Base-by-base conservation (phyloP, 2,797 vertebrate genomes). In the Gymnodraco acuticeps region DNA sequence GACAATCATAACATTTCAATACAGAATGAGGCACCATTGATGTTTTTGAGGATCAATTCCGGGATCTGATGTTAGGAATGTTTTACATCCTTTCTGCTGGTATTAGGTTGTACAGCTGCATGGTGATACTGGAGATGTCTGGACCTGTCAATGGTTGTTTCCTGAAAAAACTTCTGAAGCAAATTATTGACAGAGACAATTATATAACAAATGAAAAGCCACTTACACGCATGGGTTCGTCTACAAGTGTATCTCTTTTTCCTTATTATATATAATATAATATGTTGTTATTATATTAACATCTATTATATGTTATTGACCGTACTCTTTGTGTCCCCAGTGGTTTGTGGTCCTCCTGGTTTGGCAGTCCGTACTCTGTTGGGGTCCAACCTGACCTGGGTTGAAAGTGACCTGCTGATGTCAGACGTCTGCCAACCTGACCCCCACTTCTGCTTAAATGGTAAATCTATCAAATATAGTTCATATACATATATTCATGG, bases 331-430 rank as follows among this genome's bases (percentile, higher is more conserved):
- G 3, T 68, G 64, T 83, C 61, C 14, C 13, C 80, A 95, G 94
- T 84, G 70, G 43, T 92, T 46, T 95, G 94, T 78, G 87, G 86
- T 48, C 11, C 56, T 62, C 16, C 83, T 38, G 68, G 33, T 23
- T 46, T 45, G 43, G 13, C 60, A 33, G 4, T 81, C 15, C 2
- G 0, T 4, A 27, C 5, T 33, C 67, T 88, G 23, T 53, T 94
- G 33, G 77, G 50, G 5, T 90, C 89, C 42, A 92, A 86, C 47
- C 82, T 91, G 48, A 91, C 77, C n/a, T 95, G 94, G 94, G 67
- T 72, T 8, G 27, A 41, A 19, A 78, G 63, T 62, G 50, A 82
- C 46, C 50, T 86, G 51, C 46, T 1, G 27, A 33, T 14, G 1
- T 73, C 82, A 17, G 72, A 93, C 27, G 11, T 85, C 17, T 93